phyloP scores from a whole-genome alignment of 64 coral and sea anemone genomes.

The Orbicella faveolata region DNA sequence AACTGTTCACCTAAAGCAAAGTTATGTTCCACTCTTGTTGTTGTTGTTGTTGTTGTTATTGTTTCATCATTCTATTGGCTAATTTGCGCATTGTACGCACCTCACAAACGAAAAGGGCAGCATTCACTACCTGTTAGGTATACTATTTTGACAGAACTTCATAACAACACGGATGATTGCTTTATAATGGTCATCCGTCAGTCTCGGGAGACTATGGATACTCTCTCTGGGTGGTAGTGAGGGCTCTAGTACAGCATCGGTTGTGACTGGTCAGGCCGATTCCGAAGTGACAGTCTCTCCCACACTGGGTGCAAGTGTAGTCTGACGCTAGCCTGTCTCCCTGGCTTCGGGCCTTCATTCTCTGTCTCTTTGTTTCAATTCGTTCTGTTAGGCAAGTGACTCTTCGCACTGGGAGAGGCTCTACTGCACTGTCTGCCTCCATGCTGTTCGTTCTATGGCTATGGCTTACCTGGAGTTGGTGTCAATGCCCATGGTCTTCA shows the following conservation, averaged over 20 bases:
- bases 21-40: too few species aligned
- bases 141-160: too few species aligned
- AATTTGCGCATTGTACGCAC: too few species aligned
- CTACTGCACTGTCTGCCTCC: neutral
- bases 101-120: too few species aligned
- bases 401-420: neutral
- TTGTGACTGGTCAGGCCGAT: neutral
- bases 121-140: too few species aligned
- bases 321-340: neutral
- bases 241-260: neutral
- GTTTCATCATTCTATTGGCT: too few species aligned
- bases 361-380: neutral
- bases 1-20: too few species aligned
- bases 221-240: too few species aligned
- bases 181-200: too few species aligned
- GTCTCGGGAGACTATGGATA: too few species aligned
- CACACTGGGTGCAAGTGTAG: neutral
- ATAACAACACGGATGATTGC: too few species aligned
- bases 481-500: neutral
- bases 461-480: neutral
- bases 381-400: neutral
- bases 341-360: neutral
- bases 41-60: too few species aligned
- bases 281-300: neutral
- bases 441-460: neutral